Base-by-base conservation (phyloP, 2,113 vertebrate genomes). In the Bubo blakistoni region DNA sequence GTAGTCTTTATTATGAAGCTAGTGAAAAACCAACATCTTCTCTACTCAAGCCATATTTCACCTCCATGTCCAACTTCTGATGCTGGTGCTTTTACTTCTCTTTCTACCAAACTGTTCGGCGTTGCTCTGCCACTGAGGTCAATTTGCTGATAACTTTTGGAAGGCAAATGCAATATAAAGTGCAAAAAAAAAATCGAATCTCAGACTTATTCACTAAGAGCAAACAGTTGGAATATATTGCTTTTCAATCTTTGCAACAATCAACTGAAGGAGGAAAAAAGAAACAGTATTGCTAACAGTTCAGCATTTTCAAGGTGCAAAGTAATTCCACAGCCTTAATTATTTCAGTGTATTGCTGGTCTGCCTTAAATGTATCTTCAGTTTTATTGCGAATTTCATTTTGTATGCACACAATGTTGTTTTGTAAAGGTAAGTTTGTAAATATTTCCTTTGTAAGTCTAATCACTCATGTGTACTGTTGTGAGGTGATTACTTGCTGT, bases 281-380 rank as follows among this genome's bases (percentile, higher is more conserved):
- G 93, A 88, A 94, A 97, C 86, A 97, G 94, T 97, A 97, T 96
- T 98, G 90, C 93, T 93, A 97, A 97, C 92, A 97, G 98, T 94
- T 97, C 97, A 95, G 94, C 96, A 92, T 97, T 98, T 98, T 97
- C 97, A 97, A 98, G 98, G 98, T 98, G 98, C 98, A 97, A 98
- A 98, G 95, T 95, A 97, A 97, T 97, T 98, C 97, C 97, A 98
- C 98, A 98, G 98, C 98, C 98, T 98, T 98, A 98, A 98, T 98
- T 97, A 98, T 98, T 98, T 98, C 97, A 96, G 96, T 97, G 96
- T 98, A 97, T 98, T 97, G 98, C 98, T 98, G 98, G 97, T 98
- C 98, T 98, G 98, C 98, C 98, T 98, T 98, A 98, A 98, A 96
- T 98, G 98, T 98, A 97, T 95, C 94, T 97, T 97, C 96, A 95